These are phyloP conservation scores for Tetragonula carbonaria DNA, from an alignment of 2,888 invertebrate genomes.

Conservation along the genomic window DNA sequence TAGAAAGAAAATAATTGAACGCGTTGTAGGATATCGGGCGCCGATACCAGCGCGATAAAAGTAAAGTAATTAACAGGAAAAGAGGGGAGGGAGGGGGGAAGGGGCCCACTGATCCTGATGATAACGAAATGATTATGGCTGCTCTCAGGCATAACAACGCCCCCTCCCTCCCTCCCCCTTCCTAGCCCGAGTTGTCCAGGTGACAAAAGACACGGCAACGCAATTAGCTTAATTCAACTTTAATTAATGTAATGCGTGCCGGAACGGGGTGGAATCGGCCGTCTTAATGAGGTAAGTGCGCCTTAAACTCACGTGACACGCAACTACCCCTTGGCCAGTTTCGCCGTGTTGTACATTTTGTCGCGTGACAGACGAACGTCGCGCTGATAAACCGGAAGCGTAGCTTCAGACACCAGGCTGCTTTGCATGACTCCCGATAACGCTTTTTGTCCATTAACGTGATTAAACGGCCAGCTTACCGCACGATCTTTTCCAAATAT, in stretches of 20 bases:
- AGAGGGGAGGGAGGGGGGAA: background rate
- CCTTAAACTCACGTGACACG: constrained; percentile 75
- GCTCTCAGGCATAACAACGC: background rate
- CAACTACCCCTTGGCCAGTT: constrained; percentile 32
- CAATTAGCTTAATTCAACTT: constrained; percentile 77
- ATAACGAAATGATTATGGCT: constrained; percentile 53
- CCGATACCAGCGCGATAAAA: constrained; percentile 53
- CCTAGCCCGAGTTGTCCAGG: background rate
- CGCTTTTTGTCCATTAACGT: constrained; percentile 81
- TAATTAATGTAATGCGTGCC: constrained; percentile 78
- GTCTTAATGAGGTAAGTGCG: constrained; percentile 73
- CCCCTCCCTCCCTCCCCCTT: no score
- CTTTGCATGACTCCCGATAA: constrained; percentile 76
- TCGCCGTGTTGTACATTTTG: constrained; percentile 63
- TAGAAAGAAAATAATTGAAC: constrained; percentile 40
- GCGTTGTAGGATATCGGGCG: constrained; percentile 1
- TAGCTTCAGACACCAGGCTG: constrained; percentile 65
- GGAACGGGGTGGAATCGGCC: constrained; percentile 57
- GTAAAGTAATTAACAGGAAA: constrained; percentile 59
- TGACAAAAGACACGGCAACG: constrained; percentile 47
- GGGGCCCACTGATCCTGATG: constrained; percentile 19
- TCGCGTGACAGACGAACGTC: constrained; percentile 74
- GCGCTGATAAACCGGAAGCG: constrained; percentile 69
- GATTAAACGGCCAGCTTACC: constrained; percentile 76
- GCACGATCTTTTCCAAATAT: constrained; percentile 57